phyloP scores from a whole-genome alignment of 2,113 vertebrate genomes.

The Sylvia atricapilla region DNA sequence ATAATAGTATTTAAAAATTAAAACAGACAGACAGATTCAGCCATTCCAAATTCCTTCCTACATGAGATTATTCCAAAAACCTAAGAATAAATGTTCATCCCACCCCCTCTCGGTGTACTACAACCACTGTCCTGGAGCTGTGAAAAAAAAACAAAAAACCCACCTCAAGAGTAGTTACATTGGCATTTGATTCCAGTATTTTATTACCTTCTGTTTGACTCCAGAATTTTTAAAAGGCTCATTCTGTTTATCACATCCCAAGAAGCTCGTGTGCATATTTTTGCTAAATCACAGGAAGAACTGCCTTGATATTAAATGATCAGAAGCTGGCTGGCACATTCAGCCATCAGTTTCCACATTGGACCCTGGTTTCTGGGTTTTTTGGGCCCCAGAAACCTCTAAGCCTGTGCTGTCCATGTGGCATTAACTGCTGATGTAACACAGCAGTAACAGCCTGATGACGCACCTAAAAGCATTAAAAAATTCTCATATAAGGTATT shows the following conservation, averaged over 20 bases:
- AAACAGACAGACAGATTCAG: constrained; percentile 13
- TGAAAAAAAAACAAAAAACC: neutral
- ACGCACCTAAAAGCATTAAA: neutral
- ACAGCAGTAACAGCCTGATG: neutral
- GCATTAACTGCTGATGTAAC: neutral
- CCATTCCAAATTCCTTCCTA: constrained; percentile 20
- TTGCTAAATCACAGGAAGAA: neutral
- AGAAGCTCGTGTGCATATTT: neutral
- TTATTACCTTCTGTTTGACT: neutral
- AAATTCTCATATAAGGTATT: neutral
- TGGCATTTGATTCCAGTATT: neutral
- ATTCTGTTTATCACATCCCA: neutral
- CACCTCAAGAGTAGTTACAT: neutral
- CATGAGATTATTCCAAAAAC: neutral
- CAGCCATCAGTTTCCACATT: neutral
- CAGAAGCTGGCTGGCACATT: neutral
- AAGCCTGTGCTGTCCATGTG: neutral
- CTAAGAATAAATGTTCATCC: neutral
- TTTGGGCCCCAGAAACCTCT: neutral
- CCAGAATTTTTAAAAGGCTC: neutral
- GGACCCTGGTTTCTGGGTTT: neutral
- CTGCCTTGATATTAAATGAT: neutral
- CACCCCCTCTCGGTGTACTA: accelerated
- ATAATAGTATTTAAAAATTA: constrained; percentile 18
- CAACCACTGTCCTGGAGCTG: neutral